Evolutionary conservation across 2,797 vertebrate species (phyloP).

Genomic region (Cacajao melanocephalus): DNA sequence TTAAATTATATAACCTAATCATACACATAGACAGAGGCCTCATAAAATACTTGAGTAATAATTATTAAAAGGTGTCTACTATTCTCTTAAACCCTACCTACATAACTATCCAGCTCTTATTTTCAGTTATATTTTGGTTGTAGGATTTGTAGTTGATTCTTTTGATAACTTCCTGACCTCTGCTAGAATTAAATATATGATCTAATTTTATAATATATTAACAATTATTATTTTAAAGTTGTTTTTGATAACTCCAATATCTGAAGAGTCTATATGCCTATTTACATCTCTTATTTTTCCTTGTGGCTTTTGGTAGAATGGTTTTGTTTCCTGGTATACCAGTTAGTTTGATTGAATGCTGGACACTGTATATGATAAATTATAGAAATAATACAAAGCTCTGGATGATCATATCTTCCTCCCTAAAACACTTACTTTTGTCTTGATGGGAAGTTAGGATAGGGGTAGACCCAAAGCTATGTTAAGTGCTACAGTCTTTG

Average conservation of each 20-base stretch:
- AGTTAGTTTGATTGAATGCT: neutral
- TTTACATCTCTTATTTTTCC: neutral
- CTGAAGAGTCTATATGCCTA: neutral
- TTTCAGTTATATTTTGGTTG: neutral
- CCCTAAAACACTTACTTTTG: neutral
- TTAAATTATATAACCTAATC: neutral
- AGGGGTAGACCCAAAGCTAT: neutral
- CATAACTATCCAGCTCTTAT: neutral
- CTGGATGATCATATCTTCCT: neutral
- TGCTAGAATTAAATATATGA: neutral
- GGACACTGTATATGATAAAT: neutral
- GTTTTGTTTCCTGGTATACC: neutral
- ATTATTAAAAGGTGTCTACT: neutral
- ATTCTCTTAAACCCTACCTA: neutral
- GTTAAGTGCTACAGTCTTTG: neutral
- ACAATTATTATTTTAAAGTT: neutral
- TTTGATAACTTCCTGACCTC: neutral
- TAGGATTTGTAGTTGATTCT: neutral
- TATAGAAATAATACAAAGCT: neutral
- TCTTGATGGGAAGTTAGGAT: neutral
- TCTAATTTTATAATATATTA: neutral
- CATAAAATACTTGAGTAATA: slow-evolving; percentile 9
- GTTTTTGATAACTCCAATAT: neutral
- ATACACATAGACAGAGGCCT: neutral
- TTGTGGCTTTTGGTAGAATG: neutral